Percentiles rank a stretch among this genome's conserved stretches.
Conservation (phyloP, 2,113 vertebrate species). For the Datnioides undecimradiatus region DNA sequence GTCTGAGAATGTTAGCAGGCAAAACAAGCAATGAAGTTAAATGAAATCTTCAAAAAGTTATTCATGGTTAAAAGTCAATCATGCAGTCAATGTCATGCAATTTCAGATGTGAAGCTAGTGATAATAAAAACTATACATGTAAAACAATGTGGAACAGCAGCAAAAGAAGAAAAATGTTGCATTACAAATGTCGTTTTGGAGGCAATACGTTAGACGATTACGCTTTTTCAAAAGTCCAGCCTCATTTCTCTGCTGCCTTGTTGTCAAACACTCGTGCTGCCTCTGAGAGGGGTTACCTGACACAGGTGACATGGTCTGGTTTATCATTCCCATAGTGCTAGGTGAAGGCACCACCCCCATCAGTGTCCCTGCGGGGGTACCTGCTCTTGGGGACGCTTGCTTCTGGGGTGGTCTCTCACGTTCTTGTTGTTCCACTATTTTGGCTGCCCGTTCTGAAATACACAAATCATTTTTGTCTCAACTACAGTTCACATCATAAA, state of each 20-base stretch:
- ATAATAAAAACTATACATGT: slow-evolving; percentile 23
- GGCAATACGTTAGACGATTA: slow-evolving; percentile 34
- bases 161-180: slow-evolving; percentile 42
- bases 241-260: slow-evolving; percentile 73
- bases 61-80: slow-evolving; percentile 52
- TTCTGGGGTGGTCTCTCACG: slow-evolving; percentile 95
- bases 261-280: slow-evolving; percentile 78
- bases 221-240: slow-evolving; percentile 64
- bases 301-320: slow-evolving; percentile 98
- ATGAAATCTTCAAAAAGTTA: slow-evolving; percentile 41
- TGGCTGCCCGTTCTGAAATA: slow-evolving; percentile 97
- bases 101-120: slow-evolving; percentile 42
- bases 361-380: slow-evolving; percentile 97
- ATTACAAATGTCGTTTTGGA: slow-evolving; percentile 13
- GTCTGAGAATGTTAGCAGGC: slow-evolving; percentile 81
- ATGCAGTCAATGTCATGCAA: slow-evolving; percentile 79
- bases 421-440: slow-evolving; percentile 99
- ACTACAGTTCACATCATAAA: not conserved
- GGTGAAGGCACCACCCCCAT: slow-evolving; percentile 98
- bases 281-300: slow-evolving; percentile 91
- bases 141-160: slow-evolving; percentile 51
- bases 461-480: not conserved
- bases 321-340: slow-evolving; percentile 99
- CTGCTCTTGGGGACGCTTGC: slow-evolving; percentile 96
- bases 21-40: slow-evolving; percentile 63